A percentile compares a stretch with the other conserved stretches of the same genome.
phyloP scores from a whole-genome alignment of 2,888 invertebrate genomes.

The Latrodectus hesperus region DNA sequence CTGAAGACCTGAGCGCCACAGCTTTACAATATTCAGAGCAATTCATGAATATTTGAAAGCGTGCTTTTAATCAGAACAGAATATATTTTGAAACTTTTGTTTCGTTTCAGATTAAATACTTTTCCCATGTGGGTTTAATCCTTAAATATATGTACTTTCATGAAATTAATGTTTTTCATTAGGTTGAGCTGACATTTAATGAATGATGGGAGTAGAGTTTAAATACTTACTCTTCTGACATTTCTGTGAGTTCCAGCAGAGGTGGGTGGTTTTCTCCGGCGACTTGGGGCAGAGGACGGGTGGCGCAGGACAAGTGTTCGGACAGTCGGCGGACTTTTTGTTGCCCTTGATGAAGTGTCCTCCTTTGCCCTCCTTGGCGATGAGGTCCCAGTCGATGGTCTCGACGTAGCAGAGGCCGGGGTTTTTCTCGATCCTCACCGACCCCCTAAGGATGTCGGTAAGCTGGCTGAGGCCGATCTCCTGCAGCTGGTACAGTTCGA shows the following conservation, averaged over 20 bases:
- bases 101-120: too few relatives aligned
- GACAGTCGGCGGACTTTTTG: conserved; percentile 81
- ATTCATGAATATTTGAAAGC: too few relatives aligned
- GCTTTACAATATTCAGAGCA: too few relatives aligned
- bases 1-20: too few relatives aligned
- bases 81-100: too few relatives aligned
- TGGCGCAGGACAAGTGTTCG: conserved; percentile 73
- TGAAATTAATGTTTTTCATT: too few relatives aligned
- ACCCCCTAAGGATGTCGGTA: conserved; percentile 87
- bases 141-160: too few relatives aligned
- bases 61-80: too few relatives aligned
- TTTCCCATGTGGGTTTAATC: too few relatives aligned
- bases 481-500: conserved; percentile 82
- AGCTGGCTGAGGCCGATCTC: conserved; percentile 90
- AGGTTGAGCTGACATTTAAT: too few relatives aligned
- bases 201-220: too few relatives aligned
- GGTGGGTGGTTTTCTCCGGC: conserved; percentile 30
- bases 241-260: conserved; percentile 75
- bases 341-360: conserved; percentile 81
- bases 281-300: conserved; percentile 65
- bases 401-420: conserved; percentile 90
- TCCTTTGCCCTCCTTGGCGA: conserved; percentile 80
- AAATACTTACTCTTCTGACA: conserved; percentile 74
- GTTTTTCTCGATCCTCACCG: conserved; percentile 93
- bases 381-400: conserved; percentile 91